Evolutionary conservation across 92 coral and sea anemone genomes (phyloP), one percentile per base, ranked within the genome.

Genomic region (Zoanthus sansibaricus): DNA sequence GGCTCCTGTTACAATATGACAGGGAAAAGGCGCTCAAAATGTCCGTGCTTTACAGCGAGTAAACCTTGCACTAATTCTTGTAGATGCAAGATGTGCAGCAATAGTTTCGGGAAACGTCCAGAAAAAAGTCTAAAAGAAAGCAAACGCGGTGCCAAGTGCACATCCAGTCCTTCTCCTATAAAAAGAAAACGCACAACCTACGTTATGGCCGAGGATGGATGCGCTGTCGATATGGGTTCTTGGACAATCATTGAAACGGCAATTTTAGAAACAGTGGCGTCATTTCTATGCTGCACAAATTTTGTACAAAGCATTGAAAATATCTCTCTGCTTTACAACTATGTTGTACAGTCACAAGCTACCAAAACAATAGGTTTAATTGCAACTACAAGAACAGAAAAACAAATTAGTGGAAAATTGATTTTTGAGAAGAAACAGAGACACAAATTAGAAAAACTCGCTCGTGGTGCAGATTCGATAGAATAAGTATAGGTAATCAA

Each of bases 391-490:
- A 64, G 71, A 64, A 64, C 71, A 64, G 71, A 64, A 64, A 64
- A 64, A 64, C 71, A 64, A 64, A 64, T 64, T 64, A 64, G 71
- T 64, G 71, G 71, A 64, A 64, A 64, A 64, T 64, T 64, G 71
- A 64, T 64, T 64, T 64, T 64, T 64, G 71, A 64, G 71, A 64
- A 64, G 31, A 64, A 64, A 64, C 71, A 64, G 71, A 64, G 31
- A 64, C 71, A 64, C 20, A 64, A 64, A 64, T 4, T 64, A 64
- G 71, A 64, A 3, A 64, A 64, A 64, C 71, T 4, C 18, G 71
- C 71, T 64, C 71, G 17, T 64, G 71, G 71, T 64, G 71, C 71
- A 64, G 71, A 64, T 64, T 64, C 71, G 71, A 64, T 64, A 64
- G 71, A 64, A 49, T 49, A 49, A 49, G 55, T 49, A 49, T 49